A percentile compares a stretch with the other conserved stretches of the same genome.
Evolutionary conservation across 2,797 vertebrate species (phyloP).

Genomic region (Lerista edwardsae): DNA sequence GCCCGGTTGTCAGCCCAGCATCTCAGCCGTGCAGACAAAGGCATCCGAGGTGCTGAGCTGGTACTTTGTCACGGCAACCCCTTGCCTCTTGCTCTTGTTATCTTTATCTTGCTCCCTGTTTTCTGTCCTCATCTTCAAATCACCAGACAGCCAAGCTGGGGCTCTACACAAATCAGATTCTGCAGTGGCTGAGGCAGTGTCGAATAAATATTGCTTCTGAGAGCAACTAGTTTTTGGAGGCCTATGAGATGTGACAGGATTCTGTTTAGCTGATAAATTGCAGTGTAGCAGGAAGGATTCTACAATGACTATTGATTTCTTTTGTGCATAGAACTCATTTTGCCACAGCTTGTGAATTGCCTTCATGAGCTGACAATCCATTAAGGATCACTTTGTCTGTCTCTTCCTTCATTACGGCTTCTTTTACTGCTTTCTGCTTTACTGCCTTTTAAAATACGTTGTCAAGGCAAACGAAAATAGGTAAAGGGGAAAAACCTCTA

Average conservation of each 20-base stretch:
- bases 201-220: constrained; percentile 55
- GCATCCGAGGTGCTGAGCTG: neutral
- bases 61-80: accelerated
- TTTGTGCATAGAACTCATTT: constrained; percentile 79
- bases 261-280: constrained; percentile 76
- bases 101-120: constrained; percentile 31
- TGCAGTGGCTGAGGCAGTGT: neutral
- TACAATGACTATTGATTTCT: constrained; percentile 82
- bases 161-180: constrained; percentile 20
- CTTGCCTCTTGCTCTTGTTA: neutral
- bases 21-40: neutral
- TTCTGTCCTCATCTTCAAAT: neutral
- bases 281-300: constrained; percentile 73
- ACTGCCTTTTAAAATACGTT: constrained; percentile 69
- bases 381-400: constrained; percentile 83
- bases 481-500: constrained; percentile 59
- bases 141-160: neutral
- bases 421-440: constrained; percentile 75
- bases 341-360: constrained; percentile 79
- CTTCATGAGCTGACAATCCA: constrained; percentile 78
- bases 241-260: constrained; percentile 71
- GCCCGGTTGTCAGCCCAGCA: neutral
- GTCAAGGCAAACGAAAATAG: constrained; percentile 68
- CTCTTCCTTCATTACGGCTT: constrained; percentile 76
- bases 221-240: constrained; percentile 53